These are phyloP conservation scores for Sarcophaga variegata DNA, from an alignment of 2,888 invertebrate species.

Conservation along the genomic window DNA sequence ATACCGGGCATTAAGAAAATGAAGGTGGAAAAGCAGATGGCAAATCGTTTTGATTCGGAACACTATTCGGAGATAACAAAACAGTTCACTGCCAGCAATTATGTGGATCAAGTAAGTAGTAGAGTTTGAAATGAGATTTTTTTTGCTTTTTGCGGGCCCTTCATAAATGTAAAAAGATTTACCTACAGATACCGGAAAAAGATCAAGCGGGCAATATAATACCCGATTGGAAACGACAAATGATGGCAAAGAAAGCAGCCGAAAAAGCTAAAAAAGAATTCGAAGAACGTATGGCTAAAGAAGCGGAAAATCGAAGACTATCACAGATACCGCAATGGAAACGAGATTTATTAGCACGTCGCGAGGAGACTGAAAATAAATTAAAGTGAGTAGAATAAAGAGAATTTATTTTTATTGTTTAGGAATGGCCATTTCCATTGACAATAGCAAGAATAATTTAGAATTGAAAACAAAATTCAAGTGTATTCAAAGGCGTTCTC, in stretches of 20 bases:
- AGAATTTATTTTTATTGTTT: not conserved
- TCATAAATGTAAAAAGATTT: conserved; percentile 78
- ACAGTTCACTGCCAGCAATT: conserved; percentile 92
- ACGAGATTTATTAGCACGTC: conserved; percentile 91
- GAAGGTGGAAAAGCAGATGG: conserved; percentile 94
- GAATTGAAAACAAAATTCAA: not conserved
- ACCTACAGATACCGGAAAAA: conserved; percentile 91
- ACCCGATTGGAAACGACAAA: conserved; percentile 97
- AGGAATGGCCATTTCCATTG: no score
- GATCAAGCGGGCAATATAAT: conserved; percentile 94
- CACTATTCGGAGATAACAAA: conserved; percentile 92
- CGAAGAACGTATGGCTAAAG: conserved; percentile 91
- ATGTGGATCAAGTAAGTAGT: conserved; percentile 92
- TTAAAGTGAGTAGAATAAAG: conserved; percentile 84
- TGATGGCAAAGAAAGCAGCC: conserved; percentile 96
- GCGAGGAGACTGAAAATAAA: conserved; percentile 90
- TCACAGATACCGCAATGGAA: conserved; percentile 97
- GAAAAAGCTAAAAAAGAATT: conserved; percentile 95
- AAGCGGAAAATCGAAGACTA: conserved; percentile 92
- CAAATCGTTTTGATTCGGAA: conserved; percentile 91
- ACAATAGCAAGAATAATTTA: not conserved
- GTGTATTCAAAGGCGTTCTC: no score
- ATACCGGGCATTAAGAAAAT: conserved; percentile 96
- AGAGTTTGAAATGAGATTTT: not conserved
- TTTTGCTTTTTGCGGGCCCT: conserved; percentile 53